Percentiles rank a stretch among this genome's conserved stretches.
Evolutionary conservation across 2,888 invertebrate genomes (phyloP).

Genomic region (Sussaba pulchella): DNA sequence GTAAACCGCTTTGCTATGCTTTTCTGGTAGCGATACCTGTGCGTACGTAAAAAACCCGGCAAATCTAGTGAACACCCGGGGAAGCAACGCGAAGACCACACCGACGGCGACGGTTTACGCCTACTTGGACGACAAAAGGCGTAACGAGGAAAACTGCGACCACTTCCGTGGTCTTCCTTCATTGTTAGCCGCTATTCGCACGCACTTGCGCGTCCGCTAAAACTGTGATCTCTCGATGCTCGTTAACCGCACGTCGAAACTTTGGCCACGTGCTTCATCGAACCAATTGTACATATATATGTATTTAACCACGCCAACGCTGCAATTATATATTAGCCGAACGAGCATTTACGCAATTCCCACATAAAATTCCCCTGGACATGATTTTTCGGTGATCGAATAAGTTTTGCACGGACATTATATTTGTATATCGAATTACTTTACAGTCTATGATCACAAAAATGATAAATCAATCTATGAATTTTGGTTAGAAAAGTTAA

Average conservation of each 20-base stretch:
- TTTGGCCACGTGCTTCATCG: slow-evolving; percentile 46
- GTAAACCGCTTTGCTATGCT: slow-evolving; percentile 10
- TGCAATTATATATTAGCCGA: slow-evolving; percentile 1
- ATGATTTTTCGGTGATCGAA: no score
- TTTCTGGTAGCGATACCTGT: slow-evolving; percentile 19
- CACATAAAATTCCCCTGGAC: background rate
- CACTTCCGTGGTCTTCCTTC: slow-evolving; percentile 8
- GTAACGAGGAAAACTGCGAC: slow-evolving; percentile 27
- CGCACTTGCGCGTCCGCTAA: slow-evolving; percentile 54
- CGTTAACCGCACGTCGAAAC: slow-evolving; percentile 54
- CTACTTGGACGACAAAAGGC: slow-evolving; percentile 57
- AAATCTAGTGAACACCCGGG: slow-evolving; percentile 38
- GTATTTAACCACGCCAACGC: background rate
- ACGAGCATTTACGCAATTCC: background rate
- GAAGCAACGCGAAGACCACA: slow-evolving; percentile 25
- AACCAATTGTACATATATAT: slow-evolving; percentile 4
- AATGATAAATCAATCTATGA: no score
- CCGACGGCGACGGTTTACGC: slow-evolving; percentile 56
- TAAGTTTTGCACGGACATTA: no score
- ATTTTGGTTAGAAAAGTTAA: no score
- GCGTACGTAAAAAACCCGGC: slow-evolving; percentile 58
- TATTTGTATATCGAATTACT: no score
- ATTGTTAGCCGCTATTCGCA: slow-evolving; percentile 59
- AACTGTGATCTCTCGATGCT: slow-evolving; percentile 47
- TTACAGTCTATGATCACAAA: no score